A percentile compares a stretch with the other conserved stretches of the same genome.
Evolutionary conservation across 2,113 vertebrate genomes (phyloP).

Genomic region (Eolophus roseicapilla): DNA sequence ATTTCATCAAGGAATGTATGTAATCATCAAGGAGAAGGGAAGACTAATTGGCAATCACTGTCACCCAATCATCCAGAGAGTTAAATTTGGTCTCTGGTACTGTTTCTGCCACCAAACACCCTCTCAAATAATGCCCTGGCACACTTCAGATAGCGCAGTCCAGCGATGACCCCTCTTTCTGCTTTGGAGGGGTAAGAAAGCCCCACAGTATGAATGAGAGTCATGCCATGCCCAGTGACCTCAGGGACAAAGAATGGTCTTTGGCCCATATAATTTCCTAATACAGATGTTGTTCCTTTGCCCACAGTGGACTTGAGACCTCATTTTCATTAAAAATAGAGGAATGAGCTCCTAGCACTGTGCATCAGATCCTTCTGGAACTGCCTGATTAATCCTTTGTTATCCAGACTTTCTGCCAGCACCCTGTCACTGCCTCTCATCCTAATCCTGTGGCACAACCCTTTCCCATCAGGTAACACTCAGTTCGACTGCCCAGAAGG

Average conservation of each 20-base stretch:
- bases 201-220: neutral
- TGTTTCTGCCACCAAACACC: neutral
- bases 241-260: neutral
- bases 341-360: neutral
- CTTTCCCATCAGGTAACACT: slow-evolving; percentile 59
- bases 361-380: slow-evolving; percentile 1
- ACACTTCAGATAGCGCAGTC: neutral
- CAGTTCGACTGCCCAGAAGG: slow-evolving; percentile 5
- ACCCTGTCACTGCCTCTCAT: slow-evolving; percentile 48
- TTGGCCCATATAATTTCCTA: neutral
- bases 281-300: neutral
- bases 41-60: neutral
- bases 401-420: neutral
- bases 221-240: neutral
- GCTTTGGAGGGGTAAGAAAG: neutral
- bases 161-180: neutral
- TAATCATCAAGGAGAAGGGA: neutral
- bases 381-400: slow-evolving; percentile 34
- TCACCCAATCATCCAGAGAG: neutral
- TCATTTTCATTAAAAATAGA: neutral
- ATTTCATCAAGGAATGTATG: neutral
- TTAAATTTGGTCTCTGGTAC: neutral
- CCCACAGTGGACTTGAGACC: neutral
- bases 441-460: slow-evolving; percentile 12
- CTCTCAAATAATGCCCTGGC: neutral